Conservation (phyloP, 2,113 vertebrate species). For the Naja naja region DNA sequence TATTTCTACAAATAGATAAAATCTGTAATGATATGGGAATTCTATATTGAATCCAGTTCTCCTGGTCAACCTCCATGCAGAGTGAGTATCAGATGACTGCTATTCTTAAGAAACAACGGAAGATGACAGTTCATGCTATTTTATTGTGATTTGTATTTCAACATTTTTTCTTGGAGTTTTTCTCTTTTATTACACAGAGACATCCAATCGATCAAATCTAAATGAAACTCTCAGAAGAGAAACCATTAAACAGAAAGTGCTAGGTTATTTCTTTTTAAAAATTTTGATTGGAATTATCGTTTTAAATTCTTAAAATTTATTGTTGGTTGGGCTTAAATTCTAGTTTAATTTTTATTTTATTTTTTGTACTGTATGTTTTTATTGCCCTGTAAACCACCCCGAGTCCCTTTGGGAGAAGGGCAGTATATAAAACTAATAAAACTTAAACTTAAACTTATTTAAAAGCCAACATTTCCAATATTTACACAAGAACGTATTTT, state of each 20-base stretch:
- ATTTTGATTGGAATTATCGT: no score
- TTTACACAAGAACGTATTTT: conserved; percentile 55
- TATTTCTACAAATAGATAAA: background rate
- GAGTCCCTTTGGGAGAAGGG: no score
- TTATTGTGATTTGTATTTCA: background rate
- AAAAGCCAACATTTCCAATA: conserved; percentile 58
- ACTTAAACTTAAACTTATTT: no score
- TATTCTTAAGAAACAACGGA: background rate
- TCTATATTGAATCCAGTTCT: background rate
- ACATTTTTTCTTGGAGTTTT: conserved; percentile 22
- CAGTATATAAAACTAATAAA: no score
- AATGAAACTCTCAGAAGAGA: conserved; percentile 5
- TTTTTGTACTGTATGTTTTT: no score
- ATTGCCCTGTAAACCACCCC: no score
- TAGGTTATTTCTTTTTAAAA: conserved; percentile 57
- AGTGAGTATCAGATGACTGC: background rate
- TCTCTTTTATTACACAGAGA: background rate
- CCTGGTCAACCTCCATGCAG: background rate
- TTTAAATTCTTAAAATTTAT: no score
- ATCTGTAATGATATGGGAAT: background rate
- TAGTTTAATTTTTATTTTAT: no score
- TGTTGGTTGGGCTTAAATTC: no score
- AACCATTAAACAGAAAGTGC: conserved; percentile 57
- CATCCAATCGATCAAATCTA: background rate
- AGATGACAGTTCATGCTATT: background rate